Base-by-base conservation (phyloP, 2,113 vertebrate species). In the Lota lota region DNA sequence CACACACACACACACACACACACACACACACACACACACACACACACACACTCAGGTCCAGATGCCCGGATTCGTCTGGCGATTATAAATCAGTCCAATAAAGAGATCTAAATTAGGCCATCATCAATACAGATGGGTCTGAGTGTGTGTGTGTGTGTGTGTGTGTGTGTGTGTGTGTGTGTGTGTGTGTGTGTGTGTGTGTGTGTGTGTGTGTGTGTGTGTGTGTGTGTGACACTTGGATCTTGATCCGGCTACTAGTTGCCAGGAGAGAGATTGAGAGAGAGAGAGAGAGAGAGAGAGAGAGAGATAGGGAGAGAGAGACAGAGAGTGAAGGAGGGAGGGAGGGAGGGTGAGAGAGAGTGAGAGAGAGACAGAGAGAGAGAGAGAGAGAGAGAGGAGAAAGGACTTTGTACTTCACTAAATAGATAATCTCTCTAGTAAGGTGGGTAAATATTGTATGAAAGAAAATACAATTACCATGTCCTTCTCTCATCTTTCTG, bases 61-160 rank as follows among this genome's bases (percentile, higher is more conserved):
- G 53, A 54, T 54, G 53, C 53, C 15, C 16, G 16, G 53, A 54
- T 54, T 85, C 82, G 78, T 82, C 80, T 76, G 79, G 72, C 74
- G 74, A 78, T 82, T 73, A 72, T 88, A 84, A 88, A 88, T 88
- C 85, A 88, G 82, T 76, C 80, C 50, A 59, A 79, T 87, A 78
- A 79, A 78, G 70, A 84, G 82, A 84, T 84, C 82, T 84, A 88
- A 88, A 87, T 87, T 85, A 87, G 83, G 85, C 83, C 80, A 86
- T 88, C 87, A 87, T 88, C 82, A 88, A 84, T 86, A 82, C 83
- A 87, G 83, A 88, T 88, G 85, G 83, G 80, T 78, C 79, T 70
- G 79, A 78, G 19, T 5, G 18, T 59, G 57, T 59, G 53, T 21
- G 10, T 14, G 14, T 61, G 21, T 22, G 19, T 22, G n/a, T 17